These are phyloP conservation scores for Hemibagrus wyckioides DNA, from an alignment of 2,113 vertebrate genomes.

Conservation along the genomic window DNA sequence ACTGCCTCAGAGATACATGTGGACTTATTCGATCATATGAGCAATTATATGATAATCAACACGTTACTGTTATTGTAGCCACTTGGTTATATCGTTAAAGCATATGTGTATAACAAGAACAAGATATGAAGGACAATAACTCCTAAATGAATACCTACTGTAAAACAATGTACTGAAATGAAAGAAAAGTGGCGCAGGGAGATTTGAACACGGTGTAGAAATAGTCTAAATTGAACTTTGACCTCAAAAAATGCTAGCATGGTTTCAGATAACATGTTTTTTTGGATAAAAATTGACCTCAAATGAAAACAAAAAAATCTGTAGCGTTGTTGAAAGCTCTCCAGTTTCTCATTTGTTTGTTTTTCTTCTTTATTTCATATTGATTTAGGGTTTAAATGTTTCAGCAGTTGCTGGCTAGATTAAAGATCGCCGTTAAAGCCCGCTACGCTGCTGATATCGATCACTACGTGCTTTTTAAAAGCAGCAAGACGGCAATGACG, in stretches of 20 bases:
- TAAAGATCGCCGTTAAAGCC: neutral
- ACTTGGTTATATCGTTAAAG: neutral
- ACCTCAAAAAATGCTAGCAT: neutral
- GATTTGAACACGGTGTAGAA: neutral
- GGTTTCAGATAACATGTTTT: neutral
- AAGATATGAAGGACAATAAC: neutral
- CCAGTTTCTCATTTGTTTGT: neutral
- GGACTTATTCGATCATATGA: too few species aligned
- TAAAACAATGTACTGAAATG: neutral
- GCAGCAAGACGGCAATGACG: neutral
- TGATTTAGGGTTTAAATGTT: neutral
- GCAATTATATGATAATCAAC: neutral
- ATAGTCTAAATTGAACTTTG: neutral
- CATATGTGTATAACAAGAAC: neutral
- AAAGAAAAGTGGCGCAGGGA: neutral
- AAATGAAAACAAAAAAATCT: neutral
- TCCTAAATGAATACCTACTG: neutral
- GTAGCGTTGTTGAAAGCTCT: neutral
- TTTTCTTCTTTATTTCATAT: neutral
- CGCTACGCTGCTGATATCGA: neutral
- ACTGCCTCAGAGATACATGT: neutral
- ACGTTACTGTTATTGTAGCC: neutral
- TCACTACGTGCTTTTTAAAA: neutral
- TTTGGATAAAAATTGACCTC: neutral
- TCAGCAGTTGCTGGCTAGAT: neutral